Evolutionary conservation across 30 jellyfish, hydroid and myxozoan species (phyloP).

Genomic region (Turritopsis dohrnii): DNA sequence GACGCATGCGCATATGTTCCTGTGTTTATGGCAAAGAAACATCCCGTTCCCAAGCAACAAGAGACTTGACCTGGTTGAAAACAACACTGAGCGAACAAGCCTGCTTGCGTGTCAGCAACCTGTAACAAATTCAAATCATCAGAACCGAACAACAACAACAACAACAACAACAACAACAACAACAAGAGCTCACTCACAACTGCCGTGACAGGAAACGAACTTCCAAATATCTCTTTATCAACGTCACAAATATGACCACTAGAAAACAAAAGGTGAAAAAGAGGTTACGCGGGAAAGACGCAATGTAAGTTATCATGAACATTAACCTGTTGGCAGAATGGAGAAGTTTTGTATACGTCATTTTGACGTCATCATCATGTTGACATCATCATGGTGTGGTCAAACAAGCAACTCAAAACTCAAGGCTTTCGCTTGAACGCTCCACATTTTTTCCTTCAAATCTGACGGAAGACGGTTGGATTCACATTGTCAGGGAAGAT

Average conservation of each 20-base stretch:
- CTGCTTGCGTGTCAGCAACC: constrained; percentile 86
- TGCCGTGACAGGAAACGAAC: constrained; percentile 59
- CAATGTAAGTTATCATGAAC: neutral
- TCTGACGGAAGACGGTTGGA: no score
- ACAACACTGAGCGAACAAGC: constrained; percentile 75
- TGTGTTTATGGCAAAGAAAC: constrained; percentile 70
- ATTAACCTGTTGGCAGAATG: neutral
- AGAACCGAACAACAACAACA: neutral
- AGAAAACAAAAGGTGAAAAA: neutral
- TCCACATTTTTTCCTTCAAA: no score
- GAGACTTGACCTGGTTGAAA: constrained; percentile 61
- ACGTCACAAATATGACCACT: constrained; percentile 57
- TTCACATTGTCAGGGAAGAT: no score
- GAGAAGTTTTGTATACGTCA: no score
- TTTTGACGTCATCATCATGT: no score
- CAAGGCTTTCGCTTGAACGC: no score
- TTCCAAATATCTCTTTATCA: constrained; percentile 72
- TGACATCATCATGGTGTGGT: no score
- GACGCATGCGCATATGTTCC: constrained; percentile 76
- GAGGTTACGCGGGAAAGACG: neutral
- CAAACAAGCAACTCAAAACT: no score
- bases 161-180: neutral
- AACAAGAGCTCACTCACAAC: constrained; percentile 29
- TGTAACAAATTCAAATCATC: neutral
- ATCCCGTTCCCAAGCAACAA: constrained; percentile 88